phyloP scores from a whole-genome alignment of 2,888 invertebrate genomes.

The Melinaea menophilus region DNA sequence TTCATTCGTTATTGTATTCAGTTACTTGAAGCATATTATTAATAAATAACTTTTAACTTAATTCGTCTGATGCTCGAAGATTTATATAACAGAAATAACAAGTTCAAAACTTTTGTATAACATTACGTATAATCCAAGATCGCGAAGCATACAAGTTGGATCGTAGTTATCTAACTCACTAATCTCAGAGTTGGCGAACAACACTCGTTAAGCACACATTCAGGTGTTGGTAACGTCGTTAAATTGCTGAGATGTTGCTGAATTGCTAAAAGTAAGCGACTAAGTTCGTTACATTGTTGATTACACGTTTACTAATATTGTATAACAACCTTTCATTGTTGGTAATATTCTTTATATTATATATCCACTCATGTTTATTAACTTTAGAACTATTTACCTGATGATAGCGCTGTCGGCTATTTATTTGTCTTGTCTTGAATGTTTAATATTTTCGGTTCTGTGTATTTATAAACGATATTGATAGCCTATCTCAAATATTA shows the following conservation, averaged over 20 bases:
- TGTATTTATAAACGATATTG: no score
- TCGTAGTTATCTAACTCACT: slow-evolving; percentile 12
- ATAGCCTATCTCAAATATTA: no score
- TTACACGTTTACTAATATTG: not conserved
- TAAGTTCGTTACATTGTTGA: not conserved
- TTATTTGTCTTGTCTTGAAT: no score
- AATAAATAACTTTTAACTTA: no score
- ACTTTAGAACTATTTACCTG: no score
- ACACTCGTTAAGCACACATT: slow-evolving; percentile 25
- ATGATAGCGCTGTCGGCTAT: no score
- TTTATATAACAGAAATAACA: not conserved
- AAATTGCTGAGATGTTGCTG: slow-evolving; percentile 1
- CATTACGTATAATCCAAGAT: not conserved
- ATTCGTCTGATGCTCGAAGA: no score
- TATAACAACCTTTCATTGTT: not conserved
- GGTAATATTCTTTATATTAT: not conserved
- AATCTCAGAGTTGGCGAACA: slow-evolving; percentile 24
- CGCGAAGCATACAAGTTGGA: not conserved
- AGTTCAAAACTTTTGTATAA: not conserved
- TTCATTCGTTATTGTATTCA: no score
- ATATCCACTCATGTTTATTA: no score
- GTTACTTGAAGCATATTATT: no score
- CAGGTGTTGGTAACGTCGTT: slow-evolving; percentile 17
- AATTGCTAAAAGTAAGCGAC: not conserved
- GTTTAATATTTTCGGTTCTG: no score